Evolutionary conservation across 2,888 invertebrate species (phyloP).

Genomic region (Petrophora chlorosata): DNA sequence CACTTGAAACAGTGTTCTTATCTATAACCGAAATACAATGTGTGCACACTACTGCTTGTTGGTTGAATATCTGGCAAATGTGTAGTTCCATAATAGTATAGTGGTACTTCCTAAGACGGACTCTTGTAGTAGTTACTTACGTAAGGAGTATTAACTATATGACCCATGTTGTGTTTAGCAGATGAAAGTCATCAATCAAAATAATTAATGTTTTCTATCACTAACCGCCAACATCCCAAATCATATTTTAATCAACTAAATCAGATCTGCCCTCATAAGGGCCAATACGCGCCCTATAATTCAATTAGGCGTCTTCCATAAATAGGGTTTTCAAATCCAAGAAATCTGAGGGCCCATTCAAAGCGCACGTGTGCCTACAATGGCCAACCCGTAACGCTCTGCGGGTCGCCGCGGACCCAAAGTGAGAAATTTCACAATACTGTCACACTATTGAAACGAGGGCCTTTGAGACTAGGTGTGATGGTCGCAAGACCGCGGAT

Average conservation of each 20-base stretch:
- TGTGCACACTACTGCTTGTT: no score
- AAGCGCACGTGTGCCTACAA: conserved; percentile 76
- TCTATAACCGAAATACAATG: no score
- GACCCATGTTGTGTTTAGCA: no score
- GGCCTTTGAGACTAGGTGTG: conserved; percentile 62
- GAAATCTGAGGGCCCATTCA: conserved; percentile 69
- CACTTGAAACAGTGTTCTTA: no score
- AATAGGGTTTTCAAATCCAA: conserved; percentile 71
- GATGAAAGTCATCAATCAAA: no score
- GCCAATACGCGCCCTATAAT: conserved; percentile 70
- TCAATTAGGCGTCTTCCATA: conserved; percentile 74
- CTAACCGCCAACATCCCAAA: conserved; percentile 14
- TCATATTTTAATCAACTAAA: conserved; percentile 53
- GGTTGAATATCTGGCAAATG: no score
- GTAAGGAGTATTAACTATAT: no score
- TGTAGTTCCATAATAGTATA: no score
- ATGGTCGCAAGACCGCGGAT: conserved; percentile 56
- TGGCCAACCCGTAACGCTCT: conserved; percentile 65
- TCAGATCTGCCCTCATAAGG: conserved; percentile 61
- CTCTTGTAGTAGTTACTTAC: no score
- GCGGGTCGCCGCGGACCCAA: conserved; percentile 68
- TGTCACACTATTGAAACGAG: conserved; percentile 72
- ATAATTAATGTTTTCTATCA: no score
- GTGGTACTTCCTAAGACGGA: no score
- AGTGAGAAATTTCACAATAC: conserved; percentile 77